Evolutionary conservation across 2,113 vertebrate species (phyloP), one percentile per base, ranked within the genome.

Genomic region (Zosterops borbonicus): DNA sequence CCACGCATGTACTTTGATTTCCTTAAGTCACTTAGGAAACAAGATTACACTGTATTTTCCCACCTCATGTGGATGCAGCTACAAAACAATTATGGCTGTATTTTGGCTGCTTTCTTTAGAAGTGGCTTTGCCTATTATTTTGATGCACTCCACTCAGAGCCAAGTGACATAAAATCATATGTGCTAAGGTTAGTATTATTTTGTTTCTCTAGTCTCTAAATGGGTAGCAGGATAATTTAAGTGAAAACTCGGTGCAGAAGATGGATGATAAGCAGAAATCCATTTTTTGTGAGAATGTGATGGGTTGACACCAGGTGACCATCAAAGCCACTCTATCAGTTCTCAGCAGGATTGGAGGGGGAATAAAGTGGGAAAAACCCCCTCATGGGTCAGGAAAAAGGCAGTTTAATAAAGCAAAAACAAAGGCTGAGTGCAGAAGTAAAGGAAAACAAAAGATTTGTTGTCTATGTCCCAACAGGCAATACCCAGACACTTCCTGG

Each of bases 61-160:
- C 25, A 31, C 31, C 20, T 52, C 0, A 0, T n/a, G 14, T 18
- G 5, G 2, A 7, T 17, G 23, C 9, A 56, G 37, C 15, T 79
- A 20, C 44, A 31, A 35, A 73, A 14, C 6, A 28, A 12, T 14
- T 37, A 25, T 16, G 41, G 24, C 9, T 46, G 7, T 8, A 37
- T 67, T 52, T 33, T 37, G 53, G 15, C 4, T 2, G 12, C 4
- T 14, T 58, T 64, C 50, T 35, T 53, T 25, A 14, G 18, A 47
- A 73, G 60, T 13, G 15, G 15, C 11, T 78, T 86, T 82, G 22
- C 27, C 24, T 17, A 0, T 44, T 53, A 9, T 76, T 83, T 64
- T 59, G 49, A 39, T 52, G 27, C 8, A 2, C 11, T 49, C 7
- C 5, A 4, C 8, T 8, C 20, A 24, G 15, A 56, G 23, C 1